Percentiles rank a stretch among this genome's conserved stretches.
Evolutionary conservation across 2,113 vertebrate genomes (phyloP).

Genomic region (Phalacrocorax brasilianus): DNA sequence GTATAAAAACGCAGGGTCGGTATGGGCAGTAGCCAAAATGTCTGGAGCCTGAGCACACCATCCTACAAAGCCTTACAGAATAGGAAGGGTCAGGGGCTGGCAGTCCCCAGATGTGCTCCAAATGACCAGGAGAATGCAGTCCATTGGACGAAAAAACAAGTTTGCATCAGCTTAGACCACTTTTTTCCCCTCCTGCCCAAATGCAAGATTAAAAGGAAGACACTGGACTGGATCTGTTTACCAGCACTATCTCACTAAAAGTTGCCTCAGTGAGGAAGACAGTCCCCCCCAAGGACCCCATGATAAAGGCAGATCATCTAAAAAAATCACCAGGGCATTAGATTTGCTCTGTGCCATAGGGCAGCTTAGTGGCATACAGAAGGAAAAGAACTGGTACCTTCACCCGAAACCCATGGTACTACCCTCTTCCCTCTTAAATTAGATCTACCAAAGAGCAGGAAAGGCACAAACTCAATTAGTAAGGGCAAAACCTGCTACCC

Average conservation of each 20-base stretch:
- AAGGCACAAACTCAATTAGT: background rate
- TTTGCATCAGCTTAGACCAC: background rate
- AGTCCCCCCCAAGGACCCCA: background rate
- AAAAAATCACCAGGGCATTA: background rate
- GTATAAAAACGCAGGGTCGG: background rate
- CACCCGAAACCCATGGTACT: background rate
- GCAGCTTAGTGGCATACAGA: background rate
- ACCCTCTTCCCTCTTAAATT: background rate
- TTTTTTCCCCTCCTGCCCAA: background rate
- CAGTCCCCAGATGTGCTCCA: fast-evolving
- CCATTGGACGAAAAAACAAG: background rate
- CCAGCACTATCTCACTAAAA: background rate
- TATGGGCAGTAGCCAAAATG: background rate
- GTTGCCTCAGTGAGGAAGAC: background rate
- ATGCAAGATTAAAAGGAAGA: background rate
- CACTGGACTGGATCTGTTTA: background rate
- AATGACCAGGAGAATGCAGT: background rate
- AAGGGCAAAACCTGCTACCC: background rate
- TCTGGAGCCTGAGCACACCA: background rate
- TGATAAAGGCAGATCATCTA: background rate
- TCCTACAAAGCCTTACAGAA: background rate
- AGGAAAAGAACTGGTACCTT: background rate
- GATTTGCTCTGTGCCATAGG: background rate
- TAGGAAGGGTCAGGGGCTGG: background rate
- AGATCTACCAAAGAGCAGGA: background rate